phyloP scores from a whole-genome alignment of 2,888 invertebrate species.

The Cenopis cana region DNA sequence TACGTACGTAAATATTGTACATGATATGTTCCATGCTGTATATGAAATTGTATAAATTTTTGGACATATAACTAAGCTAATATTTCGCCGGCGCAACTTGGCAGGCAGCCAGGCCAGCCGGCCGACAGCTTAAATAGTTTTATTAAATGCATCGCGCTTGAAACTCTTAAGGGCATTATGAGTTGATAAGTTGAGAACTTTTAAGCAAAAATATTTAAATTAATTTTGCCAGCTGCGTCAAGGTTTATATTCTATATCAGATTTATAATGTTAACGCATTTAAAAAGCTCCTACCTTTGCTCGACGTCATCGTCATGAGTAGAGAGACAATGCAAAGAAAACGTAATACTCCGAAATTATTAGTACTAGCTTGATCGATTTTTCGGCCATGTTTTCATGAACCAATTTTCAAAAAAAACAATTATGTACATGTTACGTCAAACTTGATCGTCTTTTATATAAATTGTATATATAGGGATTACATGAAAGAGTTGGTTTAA shows the following conservation, averaged over 20 bases:
- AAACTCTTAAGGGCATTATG: slow-evolving; percentile 42
- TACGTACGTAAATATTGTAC: neutral
- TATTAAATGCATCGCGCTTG: slow-evolving; percentile 39
- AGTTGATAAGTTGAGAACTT: slow-evolving; percentile 25
- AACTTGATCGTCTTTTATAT: no score
- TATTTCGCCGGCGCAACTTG: slow-evolving; percentile 42
- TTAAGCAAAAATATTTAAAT: neutral
- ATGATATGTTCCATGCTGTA: neutral
- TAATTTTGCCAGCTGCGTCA: neutral
- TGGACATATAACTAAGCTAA: slow-evolving; percentile 41
- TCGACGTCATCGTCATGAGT: no score
- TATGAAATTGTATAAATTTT: slow-evolving; percentile 9
- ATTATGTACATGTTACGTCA: no score
- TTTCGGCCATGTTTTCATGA: no score
- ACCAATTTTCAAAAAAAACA: no score
- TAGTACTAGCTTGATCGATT: no score
- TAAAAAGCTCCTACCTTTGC: no score
- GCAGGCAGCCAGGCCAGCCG: slow-evolving; percentile 40
- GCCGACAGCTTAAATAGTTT: slow-evolving; percentile 45
- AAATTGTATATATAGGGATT: no score
- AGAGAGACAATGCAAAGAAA: no score
- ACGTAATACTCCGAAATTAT: no score
- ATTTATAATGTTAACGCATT: neutral
- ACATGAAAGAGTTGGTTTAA: no score
- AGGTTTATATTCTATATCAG: neutral